phyloP scores from a whole-genome alignment of 1,140 invertebrate species.

The Drosophila teissieri region DNA sequence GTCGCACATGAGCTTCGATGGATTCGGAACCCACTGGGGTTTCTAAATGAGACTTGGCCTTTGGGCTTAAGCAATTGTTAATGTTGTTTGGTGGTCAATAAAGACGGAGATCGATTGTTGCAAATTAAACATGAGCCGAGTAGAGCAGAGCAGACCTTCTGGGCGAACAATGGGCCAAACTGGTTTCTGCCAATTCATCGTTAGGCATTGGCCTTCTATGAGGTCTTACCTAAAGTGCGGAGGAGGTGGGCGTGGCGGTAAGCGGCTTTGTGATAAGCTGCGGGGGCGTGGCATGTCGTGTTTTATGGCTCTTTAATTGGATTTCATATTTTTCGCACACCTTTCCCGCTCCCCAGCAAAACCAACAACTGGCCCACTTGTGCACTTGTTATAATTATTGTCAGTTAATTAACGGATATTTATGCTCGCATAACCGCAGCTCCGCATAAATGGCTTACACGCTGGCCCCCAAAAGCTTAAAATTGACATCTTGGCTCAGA shows the following conservation, averaged over 20 bases:
- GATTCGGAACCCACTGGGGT: constrained; percentile 86
- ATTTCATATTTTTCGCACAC: constrained; percentile 70
- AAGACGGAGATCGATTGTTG: constrained; percentile 60
- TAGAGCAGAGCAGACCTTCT: constrained; percentile 38
- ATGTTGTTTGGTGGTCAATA: constrained; percentile 53
- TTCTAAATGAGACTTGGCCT: constrained; percentile 76
- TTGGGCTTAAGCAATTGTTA: constrained; percentile 56
- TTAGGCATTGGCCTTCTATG: constrained; percentile 47
- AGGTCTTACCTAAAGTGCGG: background rate
- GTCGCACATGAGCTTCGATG: constrained; percentile 86
- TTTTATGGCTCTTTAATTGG: constrained; percentile 74
- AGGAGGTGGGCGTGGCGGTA: constrained; percentile 1
- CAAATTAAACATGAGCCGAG: constrained; percentile 49
- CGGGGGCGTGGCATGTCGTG: constrained; percentile 55
- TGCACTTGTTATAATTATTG: constrained; percentile 73
- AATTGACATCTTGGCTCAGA: constrained; percentile 83
- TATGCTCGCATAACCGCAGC: constrained; percentile 43
- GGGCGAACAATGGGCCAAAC: constrained; percentile 46
- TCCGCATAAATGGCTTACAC: constrained; percentile 72
- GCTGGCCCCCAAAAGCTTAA: constrained; percentile 85
- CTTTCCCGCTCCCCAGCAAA: constrained; percentile 2
- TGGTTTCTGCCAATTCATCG: constrained; percentile 65
- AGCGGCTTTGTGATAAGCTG: constrained; percentile 52
- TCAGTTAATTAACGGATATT: constrained; percentile 67
- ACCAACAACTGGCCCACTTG: constrained; percentile 5